Conservation (phyloP, 2,797 vertebrate genomes). For the Clarias pachynema region DNA sequence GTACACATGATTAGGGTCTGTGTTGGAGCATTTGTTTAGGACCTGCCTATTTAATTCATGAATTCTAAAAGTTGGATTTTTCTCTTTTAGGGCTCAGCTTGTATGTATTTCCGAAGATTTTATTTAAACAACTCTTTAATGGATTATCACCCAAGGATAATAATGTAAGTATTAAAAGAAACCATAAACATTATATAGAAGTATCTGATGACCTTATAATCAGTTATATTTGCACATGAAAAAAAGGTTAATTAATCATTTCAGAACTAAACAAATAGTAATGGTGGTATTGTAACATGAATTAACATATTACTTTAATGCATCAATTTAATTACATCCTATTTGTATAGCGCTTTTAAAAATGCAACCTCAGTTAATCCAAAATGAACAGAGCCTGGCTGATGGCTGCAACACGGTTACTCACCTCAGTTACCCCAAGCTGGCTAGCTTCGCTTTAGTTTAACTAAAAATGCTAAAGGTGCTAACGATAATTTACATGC, state of each 20-base stretch:
- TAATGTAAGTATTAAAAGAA: slow-evolving; percentile 84
- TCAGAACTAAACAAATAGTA: background rate
- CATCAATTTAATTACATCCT: background rate
- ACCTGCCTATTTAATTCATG: background rate
- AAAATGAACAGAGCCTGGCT: no score
- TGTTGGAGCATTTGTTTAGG: background rate
- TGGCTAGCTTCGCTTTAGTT: no score
- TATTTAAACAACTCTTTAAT: slow-evolving; percentile 96
- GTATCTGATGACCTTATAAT: background rate
- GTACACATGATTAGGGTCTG: background rate
- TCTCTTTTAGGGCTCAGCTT: slow-evolving; percentile 85
- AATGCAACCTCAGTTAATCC: no score
- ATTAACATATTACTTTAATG: background rate
- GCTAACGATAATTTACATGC: no score
- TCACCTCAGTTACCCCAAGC: no score
- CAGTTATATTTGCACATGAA: background rate
- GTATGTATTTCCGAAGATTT: slow-evolving; percentile 96
- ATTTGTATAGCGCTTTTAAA: no score
- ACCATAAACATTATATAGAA: background rate
- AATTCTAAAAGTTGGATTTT: background rate
- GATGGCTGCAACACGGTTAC: no score
- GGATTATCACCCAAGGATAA: slow-evolving; percentile 94
- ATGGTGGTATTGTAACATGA: background rate
- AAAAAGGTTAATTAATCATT: background rate
- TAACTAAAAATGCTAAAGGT: no score